A percentile compares a stretch with the other conserved stretches of the same genome.
These are phyloP conservation scores for Xanthia icteritia DNA, from an alignment of 2,888 invertebrate genomes.

Conservation along the genomic window DNA sequence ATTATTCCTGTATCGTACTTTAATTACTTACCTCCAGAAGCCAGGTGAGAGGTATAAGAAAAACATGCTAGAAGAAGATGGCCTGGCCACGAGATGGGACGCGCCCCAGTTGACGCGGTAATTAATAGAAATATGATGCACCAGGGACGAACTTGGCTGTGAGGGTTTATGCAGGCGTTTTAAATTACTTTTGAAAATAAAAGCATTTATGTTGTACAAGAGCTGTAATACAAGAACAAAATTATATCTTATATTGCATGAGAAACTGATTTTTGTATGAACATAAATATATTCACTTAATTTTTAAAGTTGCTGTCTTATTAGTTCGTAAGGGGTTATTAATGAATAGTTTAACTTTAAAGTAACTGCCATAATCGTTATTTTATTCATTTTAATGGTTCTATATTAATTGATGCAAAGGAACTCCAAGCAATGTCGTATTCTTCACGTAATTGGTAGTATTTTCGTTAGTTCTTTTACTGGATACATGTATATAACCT, in stretches of 20 bases:
- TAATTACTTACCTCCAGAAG: constrained; percentile 47
- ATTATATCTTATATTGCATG: not conserved
- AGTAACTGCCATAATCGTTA: not conserved
- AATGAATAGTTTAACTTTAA: not conserved
- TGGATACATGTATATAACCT: not conserved
- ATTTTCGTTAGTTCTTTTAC: not conserved
- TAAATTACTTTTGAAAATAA: not conserved
- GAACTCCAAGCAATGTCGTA: not conserved
- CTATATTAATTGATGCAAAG: not conserved
- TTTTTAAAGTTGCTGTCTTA: not conserved
- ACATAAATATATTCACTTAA: not conserved
- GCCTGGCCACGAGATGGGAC: constrained; percentile 73
- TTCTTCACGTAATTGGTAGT: not conserved
- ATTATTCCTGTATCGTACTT: constrained; percentile 40
- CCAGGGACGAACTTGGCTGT: constrained; percentile 71
- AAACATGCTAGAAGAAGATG: constrained; percentile 68
- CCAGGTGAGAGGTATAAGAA: constrained; percentile 53
- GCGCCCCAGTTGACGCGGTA: constrained; percentile 83
- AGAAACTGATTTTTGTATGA: not conserved
- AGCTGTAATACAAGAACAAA: not conserved
- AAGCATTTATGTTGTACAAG: not conserved
- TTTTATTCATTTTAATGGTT: not conserved
- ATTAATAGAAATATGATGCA: constrained; percentile 83
- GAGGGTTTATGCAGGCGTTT: constrained; percentile 13
- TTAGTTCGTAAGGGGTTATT: not conserved